Conservation (phyloP, 1,140 invertebrate genomes). For the Bacillus rossius region DNA sequence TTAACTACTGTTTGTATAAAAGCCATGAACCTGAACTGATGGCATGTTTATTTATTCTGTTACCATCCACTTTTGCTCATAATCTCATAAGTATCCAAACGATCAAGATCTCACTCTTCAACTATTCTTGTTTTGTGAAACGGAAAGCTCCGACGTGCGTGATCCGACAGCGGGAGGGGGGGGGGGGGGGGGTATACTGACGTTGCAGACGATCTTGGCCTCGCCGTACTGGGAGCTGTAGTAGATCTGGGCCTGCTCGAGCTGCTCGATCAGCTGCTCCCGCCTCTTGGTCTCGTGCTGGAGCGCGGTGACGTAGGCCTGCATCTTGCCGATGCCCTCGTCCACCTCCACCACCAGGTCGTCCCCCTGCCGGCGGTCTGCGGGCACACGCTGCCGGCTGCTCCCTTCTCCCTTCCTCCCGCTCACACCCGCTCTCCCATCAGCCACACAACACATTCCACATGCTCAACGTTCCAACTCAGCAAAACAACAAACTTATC, state of each 20-base stretch:
- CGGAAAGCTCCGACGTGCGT: no score
- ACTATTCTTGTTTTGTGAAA: no score
- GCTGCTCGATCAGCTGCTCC: slow-evolving; percentile 61
- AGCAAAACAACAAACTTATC: no score
- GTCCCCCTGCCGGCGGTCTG: slow-evolving; percentile 76
- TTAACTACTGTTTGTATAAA: no score
- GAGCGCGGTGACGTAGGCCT: slow-evolving; percentile 71
- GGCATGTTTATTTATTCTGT: no score
- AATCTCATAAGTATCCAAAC: neutral
- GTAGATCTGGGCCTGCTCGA: slow-evolving; percentile 77
- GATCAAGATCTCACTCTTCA: neutral
- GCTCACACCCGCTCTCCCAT: no score
- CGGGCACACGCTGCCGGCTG: slow-evolving; percentile 17
- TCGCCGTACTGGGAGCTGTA: slow-evolving; percentile 85
- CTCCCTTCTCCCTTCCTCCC: no score
- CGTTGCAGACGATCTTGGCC: slow-evolving; percentile 89
- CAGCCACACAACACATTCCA: no score
- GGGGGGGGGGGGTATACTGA: no score
- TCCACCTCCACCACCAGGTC: slow-evolving; percentile 87
- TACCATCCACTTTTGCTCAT: neutral
- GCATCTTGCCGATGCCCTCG: slow-evolving; percentile 67
- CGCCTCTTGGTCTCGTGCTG: slow-evolving; percentile 79
- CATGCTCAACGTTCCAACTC: no score
- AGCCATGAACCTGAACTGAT: no score
- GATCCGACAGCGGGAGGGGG: no score